Percentiles rank a stretch among this genome's conserved stretches.
phyloP scores from a whole-genome alignment of 2,797 vertebrate genomes.

The Coluber constrictor region DNA sequence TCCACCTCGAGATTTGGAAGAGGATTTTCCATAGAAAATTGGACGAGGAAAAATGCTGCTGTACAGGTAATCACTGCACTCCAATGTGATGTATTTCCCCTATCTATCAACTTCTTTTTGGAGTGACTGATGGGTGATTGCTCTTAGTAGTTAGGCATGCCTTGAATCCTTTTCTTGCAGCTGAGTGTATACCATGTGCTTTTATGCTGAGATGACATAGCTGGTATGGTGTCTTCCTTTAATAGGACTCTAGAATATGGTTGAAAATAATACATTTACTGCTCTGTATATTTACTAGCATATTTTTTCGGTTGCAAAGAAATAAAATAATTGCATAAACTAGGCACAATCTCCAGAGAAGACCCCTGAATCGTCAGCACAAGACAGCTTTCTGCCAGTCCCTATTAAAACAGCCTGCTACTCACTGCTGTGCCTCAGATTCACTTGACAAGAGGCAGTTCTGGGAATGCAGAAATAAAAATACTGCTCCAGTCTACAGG shows the following conservation, averaged over 20 bases:
- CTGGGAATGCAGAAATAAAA: background rate
- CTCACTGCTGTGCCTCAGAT: background rate
- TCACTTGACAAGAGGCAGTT: background rate
- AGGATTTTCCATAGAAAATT: background rate
- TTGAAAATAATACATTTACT: background rate
- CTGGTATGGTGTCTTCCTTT: background rate
- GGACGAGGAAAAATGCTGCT: background rate
- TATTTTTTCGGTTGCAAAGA: background rate
- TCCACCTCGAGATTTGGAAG: background rate
- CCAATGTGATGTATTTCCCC: background rate
- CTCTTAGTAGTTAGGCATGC: background rate
- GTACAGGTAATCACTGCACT: background rate
- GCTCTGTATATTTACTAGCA: background rate
- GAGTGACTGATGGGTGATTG: background rate
- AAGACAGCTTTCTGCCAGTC: background rate
- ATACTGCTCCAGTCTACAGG: background rate
- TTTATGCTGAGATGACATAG: background rate
- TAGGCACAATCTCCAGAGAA: background rate
- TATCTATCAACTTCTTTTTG: background rate
- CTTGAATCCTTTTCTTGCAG: background rate
- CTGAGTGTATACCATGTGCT: background rate
- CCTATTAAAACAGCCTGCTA: background rate
- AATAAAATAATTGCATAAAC: slow-evolving; percentile 5
- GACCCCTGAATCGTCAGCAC: background rate
- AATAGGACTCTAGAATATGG: background rate